phyloP scores from a whole-genome alignment of 1,140 invertebrate species.

The Anastatus disparis region DNA sequence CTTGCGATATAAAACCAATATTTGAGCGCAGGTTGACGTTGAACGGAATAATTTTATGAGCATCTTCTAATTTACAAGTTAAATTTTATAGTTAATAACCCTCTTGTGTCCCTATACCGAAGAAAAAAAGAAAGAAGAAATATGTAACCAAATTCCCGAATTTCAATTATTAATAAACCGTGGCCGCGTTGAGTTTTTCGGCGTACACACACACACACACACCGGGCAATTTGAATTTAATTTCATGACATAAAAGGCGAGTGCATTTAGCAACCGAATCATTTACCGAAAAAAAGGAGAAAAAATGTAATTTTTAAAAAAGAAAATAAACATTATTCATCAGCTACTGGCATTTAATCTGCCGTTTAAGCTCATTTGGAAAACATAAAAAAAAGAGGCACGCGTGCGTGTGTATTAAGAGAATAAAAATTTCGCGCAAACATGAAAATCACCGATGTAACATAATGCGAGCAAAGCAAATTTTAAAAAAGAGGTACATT shows the following conservation, averaged over 20 bases:
- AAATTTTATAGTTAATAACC: slow-evolving; percentile 28
- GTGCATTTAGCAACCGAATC: background rate
- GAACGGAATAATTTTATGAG: background rate
- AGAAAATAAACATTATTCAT: background rate
- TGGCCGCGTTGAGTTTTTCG: background rate
- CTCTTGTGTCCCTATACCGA: too few species aligned
- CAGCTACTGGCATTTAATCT: slow-evolving; percentile 2
- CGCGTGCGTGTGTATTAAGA: background rate
- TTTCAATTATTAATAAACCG: background rate
- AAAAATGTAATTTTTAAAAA: too few species aligned
- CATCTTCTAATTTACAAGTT: slow-evolving; percentile 19
- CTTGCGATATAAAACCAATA: slow-evolving; percentile 18
- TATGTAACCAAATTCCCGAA: background rate
- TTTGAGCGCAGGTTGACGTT: background rate
- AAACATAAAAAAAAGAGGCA: slow-evolving; percentile 13
- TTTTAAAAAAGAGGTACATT: background rate
- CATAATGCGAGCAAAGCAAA: background rate
- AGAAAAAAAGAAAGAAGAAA: background rate
- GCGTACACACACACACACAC: background rate
- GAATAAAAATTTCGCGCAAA: slow-evolving; percentile 8
- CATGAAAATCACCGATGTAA: background rate
- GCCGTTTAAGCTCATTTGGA: slow-evolving; percentile 12
- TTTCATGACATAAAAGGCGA: background rate
- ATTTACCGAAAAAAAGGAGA: background rate
- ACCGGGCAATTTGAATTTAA: slow-evolving; percentile 26